Percentiles rank a stretch among this genome's conserved stretches.
phyloP scores from a whole-genome alignment of 2,888 invertebrate genomes.

The Bruchidius siliquastri region DNA sequence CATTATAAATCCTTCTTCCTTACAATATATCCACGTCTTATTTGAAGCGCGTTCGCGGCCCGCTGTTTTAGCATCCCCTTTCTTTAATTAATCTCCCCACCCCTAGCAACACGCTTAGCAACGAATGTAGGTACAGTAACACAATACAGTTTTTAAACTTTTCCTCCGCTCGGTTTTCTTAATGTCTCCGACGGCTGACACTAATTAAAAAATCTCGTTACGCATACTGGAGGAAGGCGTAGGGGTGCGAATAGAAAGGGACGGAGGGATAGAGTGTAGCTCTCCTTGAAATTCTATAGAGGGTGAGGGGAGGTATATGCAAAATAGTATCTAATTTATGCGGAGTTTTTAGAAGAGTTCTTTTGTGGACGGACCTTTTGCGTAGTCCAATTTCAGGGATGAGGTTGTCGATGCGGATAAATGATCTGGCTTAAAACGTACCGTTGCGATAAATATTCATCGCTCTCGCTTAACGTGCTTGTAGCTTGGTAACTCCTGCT shows the following conservation, averaged over 20 bases:
- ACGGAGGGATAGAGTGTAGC: neutral
- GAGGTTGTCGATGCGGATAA: neutral
- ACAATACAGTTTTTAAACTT: constrained; percentile 48
- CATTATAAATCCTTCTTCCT: constrained; percentile 48
- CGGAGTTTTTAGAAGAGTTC: neutral
- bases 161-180: constrained; percentile 38
- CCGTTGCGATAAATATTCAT: no score
- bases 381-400: neutral
- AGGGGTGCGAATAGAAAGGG: neutral
- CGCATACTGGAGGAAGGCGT: constrained; percentile 31
- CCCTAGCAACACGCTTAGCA: constrained; percentile 46
- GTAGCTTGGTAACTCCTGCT: no score
- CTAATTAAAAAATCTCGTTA: constrained; percentile 49
- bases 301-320: constrained; percentile 1
- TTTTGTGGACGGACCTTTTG: neutral
- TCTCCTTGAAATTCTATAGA: neutral
- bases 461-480: no score
- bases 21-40: constrained; percentile 49
- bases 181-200: constrained; percentile 46
- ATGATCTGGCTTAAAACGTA: neutral
- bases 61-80: constrained; percentile 47
- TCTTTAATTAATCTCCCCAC: constrained; percentile 49
- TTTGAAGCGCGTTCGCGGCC: constrained; percentile 40
- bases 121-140: constrained; percentile 47
- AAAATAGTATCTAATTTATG: constrained; percentile 6